Percentiles rank a stretch among this genome's conserved stretches.
Conservation (phyloP, 2,888 invertebrate genomes). For the Caenorhabditis panamensis region DNA sequence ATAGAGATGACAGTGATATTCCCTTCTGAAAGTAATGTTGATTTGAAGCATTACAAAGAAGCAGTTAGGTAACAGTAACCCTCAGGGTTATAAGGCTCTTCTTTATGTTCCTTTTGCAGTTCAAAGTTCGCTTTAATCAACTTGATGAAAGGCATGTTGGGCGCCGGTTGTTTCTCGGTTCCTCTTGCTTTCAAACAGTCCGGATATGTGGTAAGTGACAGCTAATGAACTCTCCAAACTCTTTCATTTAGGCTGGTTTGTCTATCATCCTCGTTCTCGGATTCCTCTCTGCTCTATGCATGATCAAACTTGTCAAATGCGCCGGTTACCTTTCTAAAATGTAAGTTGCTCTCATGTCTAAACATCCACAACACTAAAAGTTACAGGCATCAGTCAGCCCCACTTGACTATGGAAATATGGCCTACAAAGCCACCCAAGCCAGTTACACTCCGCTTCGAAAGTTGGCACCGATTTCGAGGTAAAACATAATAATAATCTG, state of each 20-base stretch:
- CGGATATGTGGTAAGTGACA: constrained; percentile 69
- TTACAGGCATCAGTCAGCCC: constrained; percentile 73
- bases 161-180: constrained; percentile 77
- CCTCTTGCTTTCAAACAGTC: constrained; percentile 79
- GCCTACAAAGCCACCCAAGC: constrained; percentile 80
- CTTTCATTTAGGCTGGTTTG: constrained; percentile 70
- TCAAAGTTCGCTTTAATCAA: constrained; percentile 73
- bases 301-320: constrained; percentile 78
- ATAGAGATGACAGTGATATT: constrained; percentile 40
- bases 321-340: constrained; percentile 75
- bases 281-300: constrained; percentile 75
- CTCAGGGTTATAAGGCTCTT: neutral
- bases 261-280: constrained; percentile 75
- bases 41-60: constrained; percentile 34
- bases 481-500: no score
- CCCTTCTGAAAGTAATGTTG: constrained; percentile 28
- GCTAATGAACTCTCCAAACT: neutral
- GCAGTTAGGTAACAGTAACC: constrained; percentile 37
- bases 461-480: constrained; percentile 67
- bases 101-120: constrained; percentile 57
- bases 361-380: neutral
- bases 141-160: constrained; percentile 78
- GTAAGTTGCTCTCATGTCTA: constrained; percentile 59
- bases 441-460: constrained; percentile 69
- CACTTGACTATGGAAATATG: constrained; percentile 82